Percentiles rank a stretch among this genome's conserved stretches.
Evolutionary conservation across 2,113 vertebrate genomes (phyloP).

Genomic region (Gobiocypris rarus): DNA sequence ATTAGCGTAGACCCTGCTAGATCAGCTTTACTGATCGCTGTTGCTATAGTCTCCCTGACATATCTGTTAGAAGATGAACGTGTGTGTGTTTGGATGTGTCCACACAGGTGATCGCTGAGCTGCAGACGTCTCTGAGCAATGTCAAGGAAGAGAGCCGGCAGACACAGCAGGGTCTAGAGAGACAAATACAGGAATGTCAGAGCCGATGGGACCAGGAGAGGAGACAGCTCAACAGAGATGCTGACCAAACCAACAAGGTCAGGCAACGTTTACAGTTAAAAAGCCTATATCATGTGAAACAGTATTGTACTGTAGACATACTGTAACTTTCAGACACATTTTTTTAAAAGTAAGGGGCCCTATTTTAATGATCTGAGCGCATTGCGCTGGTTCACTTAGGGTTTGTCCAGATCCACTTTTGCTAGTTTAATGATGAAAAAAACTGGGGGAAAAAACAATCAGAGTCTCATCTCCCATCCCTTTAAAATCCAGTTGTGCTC

Average conservation of each 20-base stretch:
- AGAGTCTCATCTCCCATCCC: too few species aligned
- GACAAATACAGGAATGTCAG: conserved; percentile 76
- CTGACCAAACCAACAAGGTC: conserved; percentile 85
- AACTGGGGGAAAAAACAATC: too few species aligned
- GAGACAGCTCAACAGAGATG: conserved; percentile 77
- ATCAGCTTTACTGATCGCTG: neutral
- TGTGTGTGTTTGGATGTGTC: neutral
- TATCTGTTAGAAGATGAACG: neutral
- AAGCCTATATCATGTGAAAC: too few species aligned
- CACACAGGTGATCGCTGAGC: conserved; percentile 82
- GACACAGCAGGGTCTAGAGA: conserved; percentile 78
- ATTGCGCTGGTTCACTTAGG: too few species aligned
- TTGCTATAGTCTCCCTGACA: neutral
- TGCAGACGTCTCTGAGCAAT: conserved; percentile 79
- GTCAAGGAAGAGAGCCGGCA: conserved; percentile 79
- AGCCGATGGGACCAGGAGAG: conserved; percentile 84
- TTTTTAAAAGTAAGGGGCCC: too few species aligned
- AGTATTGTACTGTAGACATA: too few species aligned
- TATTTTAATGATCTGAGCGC: too few species aligned
- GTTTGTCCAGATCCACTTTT: too few species aligned
- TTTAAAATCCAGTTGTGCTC: too few species aligned
- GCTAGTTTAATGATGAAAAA: too few species aligned
- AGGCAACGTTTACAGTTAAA: conserved; percentile 37
- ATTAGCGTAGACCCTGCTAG: neutral
- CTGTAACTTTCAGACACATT: too few species aligned